Base-by-base conservation (phyloP, 2,113 vertebrate genomes). In the Toxotes chatareus region DNA sequence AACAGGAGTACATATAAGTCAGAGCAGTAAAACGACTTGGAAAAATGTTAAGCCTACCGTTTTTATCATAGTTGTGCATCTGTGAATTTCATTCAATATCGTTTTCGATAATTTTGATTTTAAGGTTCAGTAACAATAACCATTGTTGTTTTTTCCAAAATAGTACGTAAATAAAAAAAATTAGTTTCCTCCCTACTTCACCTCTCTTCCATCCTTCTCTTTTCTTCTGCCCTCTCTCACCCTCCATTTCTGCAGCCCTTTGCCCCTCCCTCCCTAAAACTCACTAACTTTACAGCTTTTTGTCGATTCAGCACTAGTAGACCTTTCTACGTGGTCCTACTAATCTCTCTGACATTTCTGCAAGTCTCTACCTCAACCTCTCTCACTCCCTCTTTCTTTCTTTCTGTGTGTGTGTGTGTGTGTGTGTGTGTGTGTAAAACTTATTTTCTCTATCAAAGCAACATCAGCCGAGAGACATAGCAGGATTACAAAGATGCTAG, bases 311-410 rank as follows among this genome's bases (percentile, higher is more conserved):
- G 83, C 81, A 81, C 69, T 34, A 17, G 3, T 56, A 67, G 59
- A 16, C 68, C 36, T 78, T 53, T 17, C 66, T 55, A 53, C 57
- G 32, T 10, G 67, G 51, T 63, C 77, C 76, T 59, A 47, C 84
- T 85, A 73, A 89, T 86, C 76, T 63, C 51, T 10, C 62, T 80
- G 86, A 76, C 73, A 84, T 85, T 80, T 86, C 67, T 62, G 67
- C 67, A 85, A 71, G 47, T 79, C 71, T 67, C 9, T 32, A 34
- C 47, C 62, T 63, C 51, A 0, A 0, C 9, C 47, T 31, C 56
- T 53, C 42, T 59, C 31, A 8, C 7, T 65, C 27, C 44, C 21
- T 19, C 17, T 51, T 19, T 21, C 17, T 69, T 46, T 71, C 19
- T 27, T 14, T 31, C 6, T 68, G 27, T 56, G 76, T 31, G 42